phyloP scores from a whole-genome alignment of 2,797 vertebrate species.

The Centropyge bicolor region DNA sequence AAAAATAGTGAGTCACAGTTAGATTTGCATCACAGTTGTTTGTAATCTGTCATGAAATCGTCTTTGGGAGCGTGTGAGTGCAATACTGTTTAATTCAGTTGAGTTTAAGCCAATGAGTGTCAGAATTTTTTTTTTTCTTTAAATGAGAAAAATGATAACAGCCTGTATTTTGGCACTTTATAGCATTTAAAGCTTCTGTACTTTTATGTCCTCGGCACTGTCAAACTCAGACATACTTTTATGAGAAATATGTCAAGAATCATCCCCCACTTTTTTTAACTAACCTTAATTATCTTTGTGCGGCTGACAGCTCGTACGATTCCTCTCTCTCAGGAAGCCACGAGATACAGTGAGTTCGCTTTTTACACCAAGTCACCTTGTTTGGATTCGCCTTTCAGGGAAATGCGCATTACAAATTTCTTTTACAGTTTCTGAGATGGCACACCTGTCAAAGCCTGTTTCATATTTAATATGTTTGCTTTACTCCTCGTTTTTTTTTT shows the following conservation, averaged over 20 bases:
- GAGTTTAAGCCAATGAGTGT: constrained; percentile 38
- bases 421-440: constrained; percentile 8
- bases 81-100: constrained; percentile 22
- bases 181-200: constrained; percentile 32
- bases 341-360: constrained; percentile 7
- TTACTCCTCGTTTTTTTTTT: constrained; percentile 6
- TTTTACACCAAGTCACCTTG: constrained; percentile 8
- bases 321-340: constrained; percentile 16
- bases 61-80: constrained; percentile 19
- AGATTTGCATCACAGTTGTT: constrained; percentile 36
- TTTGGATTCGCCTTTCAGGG: constrained; percentile 15
- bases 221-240: constrained; percentile 19
- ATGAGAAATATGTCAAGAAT: constrained; percentile 27
- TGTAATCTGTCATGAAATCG: constrained; percentile 51
- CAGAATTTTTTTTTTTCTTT: constrained; percentile 27
- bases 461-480: constrained; percentile 39
- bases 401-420: constrained; percentile 17
- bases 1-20: constrained; percentile 46
- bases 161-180: constrained; percentile 20
- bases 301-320: constrained; percentile 25
- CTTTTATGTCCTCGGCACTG: constrained; percentile 20
- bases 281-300: constrained; percentile 22
- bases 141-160: constrained; percentile 14
- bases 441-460: constrained; percentile 34
- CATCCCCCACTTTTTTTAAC: constrained; percentile 29